These are phyloP conservation scores for Meleagris gallopavo DNA, from an alignment of 2,113 vertebrate genomes.

Conservation along the genomic window DNA sequence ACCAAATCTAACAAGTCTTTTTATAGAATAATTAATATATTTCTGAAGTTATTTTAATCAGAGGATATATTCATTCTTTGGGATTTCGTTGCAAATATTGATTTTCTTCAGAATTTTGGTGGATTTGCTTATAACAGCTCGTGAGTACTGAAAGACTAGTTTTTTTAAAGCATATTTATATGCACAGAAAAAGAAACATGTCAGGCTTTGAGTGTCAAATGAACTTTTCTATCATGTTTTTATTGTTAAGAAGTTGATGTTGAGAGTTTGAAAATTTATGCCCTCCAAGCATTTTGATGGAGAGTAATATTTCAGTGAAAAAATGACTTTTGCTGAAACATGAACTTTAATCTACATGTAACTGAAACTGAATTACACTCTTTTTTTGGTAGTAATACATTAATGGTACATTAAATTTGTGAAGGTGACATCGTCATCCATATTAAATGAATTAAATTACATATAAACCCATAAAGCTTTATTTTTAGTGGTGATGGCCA, in stretches of 20 bases:
- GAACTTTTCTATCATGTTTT: not conserved
- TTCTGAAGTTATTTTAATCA: not conserved
- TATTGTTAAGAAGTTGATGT: not conserved
- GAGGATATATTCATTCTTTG: not conserved
- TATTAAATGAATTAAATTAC: conserved; percentile 38
- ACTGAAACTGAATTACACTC: not conserved
- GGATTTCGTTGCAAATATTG: not conserved
- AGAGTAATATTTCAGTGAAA: not conserved
- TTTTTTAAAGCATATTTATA: accelerated
- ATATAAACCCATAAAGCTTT: conserved; percentile 20
- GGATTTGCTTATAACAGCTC: not conserved
- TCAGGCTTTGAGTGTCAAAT: not conserved
- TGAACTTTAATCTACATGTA: not conserved
- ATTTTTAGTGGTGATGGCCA: not conserved
- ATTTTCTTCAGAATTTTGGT: not conserved
- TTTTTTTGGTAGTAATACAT: not conserved
- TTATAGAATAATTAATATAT: not conserved
- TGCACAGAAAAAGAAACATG: not conserved
- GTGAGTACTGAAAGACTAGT: not conserved
- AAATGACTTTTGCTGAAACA: not conserved
- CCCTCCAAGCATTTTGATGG: not conserved
- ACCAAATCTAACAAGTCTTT: not conserved
- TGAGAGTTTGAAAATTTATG: not conserved
- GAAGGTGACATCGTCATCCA: conserved; percentile 75
- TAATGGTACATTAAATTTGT: conserved; percentile 45